These are phyloP conservation scores for Tiliqua scincoides DNA, from an alignment of 2,113 vertebrate species.

Conservation along the genomic window DNA sequence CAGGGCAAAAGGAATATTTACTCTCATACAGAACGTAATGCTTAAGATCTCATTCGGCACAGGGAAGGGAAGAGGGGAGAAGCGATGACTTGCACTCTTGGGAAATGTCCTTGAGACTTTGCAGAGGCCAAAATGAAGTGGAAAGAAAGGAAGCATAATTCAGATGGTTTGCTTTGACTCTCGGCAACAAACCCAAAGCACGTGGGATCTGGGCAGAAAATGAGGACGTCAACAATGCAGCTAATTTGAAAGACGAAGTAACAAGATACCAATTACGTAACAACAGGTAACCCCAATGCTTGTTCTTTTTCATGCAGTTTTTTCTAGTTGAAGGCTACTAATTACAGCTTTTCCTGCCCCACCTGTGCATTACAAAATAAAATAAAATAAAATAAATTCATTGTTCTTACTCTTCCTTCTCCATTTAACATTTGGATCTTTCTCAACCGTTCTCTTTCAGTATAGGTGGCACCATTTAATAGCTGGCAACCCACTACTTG, in stretches of 20 bases:
- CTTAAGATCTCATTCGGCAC: neutral
- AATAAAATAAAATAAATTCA: too few species aligned
- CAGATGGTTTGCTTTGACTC: conserved; percentile 42
- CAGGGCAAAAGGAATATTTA: neutral
- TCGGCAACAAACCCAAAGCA: conserved; percentile 20
- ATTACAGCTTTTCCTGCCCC: conserved; percentile 62
- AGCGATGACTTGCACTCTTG: neutral
- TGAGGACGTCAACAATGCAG: conserved; percentile 38
- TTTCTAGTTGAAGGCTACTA: conserved; percentile 73
- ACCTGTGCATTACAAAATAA: neutral
- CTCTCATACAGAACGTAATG: fast-evolving
- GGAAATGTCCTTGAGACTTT: conserved; percentile 33
- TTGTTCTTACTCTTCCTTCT: neutral
- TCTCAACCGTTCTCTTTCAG: neutral
- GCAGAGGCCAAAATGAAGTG: conserved; percentile 14
- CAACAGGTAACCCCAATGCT: conserved; percentile 74
- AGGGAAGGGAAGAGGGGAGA: conserved; percentile 1
- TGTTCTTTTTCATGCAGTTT: conserved; percentile 71
- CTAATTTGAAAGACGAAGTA: conserved; percentile 71
- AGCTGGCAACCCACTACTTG: neutral
- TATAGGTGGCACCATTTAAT: neutral
- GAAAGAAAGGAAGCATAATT: conserved; percentile 7
- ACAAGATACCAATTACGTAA: conserved; percentile 73
- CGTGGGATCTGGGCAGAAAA: conserved; percentile 26
- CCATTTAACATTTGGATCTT: neutral